Base-by-base conservation (phyloP, 2,113 vertebrate genomes). In the Varanus salvator region DNA sequence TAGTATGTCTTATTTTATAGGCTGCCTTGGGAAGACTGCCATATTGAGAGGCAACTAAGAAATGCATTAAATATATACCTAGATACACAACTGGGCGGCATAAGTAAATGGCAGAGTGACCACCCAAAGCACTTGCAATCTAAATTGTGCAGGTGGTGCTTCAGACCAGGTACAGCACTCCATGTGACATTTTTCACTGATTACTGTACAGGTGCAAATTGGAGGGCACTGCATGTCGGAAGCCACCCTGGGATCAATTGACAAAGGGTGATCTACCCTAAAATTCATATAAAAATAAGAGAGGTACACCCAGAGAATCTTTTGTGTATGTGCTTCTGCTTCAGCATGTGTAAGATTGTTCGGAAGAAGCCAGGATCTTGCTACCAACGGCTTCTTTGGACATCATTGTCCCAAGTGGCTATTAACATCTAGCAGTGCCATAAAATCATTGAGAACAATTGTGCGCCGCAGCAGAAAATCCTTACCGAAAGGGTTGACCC, bases 391-490 rank as follows among this genome's bases (percentile, higher is more conserved):
- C 93, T 95, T 93, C 83, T 92, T 93, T 93, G 92, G 92, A 96
- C 85, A 94, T 95, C 95, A 94, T 93, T 95, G 95, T 95, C 95
- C 96, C 93, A 0, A 77, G 91, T 92, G 95, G 86, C 94, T 91
- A 91, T 94, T 94, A 95, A 95, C 94, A 80, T 83, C 93, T 93
- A 85, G 77, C 87, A 93, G 91, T 57, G 78, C 85, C 91, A 91
- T 95, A 95, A 95, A 95, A 92, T 89, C 93, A 92, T 0, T 7
- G 94, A 92, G 91, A 93, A 75, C 76, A 90, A 94, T 93, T 87
- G 68, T 94, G 93, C 89, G 87, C 91, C 25, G 38, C 93, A 93
- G 91, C 95, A 96, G 93, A 94, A 96, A 96, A 93, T 80, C 90
- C 89, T 71, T 80, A 48, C 50, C 14, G 25, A 77, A 90, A 76